These are phyloP conservation scores for Chiroxiphia lanceolata DNA, from an alignment of 2,797 vertebrate genomes.

Conservation along the genomic window DNA sequence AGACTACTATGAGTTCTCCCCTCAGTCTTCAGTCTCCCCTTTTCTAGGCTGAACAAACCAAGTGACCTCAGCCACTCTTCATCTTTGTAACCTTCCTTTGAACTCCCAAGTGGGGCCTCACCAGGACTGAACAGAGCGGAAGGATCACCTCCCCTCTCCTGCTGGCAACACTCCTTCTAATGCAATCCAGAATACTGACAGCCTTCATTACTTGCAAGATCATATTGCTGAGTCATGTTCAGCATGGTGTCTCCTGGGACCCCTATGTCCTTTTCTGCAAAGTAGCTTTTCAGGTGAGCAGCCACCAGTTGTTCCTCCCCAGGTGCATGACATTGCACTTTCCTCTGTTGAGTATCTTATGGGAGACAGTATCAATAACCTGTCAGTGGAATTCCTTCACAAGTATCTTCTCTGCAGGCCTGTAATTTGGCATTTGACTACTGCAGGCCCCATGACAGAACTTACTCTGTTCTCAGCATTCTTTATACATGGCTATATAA, in stretches of 20 bases:
- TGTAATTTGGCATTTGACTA: not conserved
- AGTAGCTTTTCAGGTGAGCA: not conserved
- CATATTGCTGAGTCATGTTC: not conserved
- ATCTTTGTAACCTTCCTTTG: not conserved
- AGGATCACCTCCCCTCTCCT: not conserved
- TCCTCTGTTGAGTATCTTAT: not conserved
- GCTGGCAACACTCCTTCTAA: not conserved
- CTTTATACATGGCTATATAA: not conserved
- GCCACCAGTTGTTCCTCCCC: not conserved
- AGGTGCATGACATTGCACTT: not conserved
- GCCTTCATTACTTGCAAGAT: not conserved
- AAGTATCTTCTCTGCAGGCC: not conserved
- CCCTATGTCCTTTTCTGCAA: not conserved
- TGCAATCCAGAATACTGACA: not conserved
- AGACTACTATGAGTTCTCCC: accelerated
- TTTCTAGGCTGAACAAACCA: not conserved
- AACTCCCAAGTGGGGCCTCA: not conserved
- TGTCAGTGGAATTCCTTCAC: not conserved
- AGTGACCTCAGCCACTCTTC: not conserved
- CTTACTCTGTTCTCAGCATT: not conserved
- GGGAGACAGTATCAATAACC: not conserved
- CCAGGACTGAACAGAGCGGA: not conserved
- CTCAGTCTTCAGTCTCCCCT: not conserved
- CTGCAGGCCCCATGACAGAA: not conserved
- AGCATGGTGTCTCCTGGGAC: not conserved